phyloP scores from a whole-genome alignment of 64 coral and sea anemone genomes.

The Stylophora pistillata region DNA sequence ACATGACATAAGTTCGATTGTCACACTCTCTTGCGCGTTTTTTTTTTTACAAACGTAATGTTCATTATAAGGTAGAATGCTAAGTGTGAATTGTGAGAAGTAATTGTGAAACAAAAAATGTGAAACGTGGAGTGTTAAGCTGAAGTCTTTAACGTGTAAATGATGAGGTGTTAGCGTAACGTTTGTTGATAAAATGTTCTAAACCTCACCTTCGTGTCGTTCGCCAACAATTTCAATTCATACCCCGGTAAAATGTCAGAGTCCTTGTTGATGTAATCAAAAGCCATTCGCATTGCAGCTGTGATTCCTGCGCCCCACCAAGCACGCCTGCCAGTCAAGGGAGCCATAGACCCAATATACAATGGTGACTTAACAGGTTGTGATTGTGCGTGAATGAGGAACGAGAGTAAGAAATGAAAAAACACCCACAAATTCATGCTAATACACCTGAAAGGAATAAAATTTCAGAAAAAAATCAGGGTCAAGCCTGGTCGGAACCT shows the following conservation, averaged over 20 bases:
- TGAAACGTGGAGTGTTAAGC: too few species aligned
- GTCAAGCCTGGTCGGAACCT: too few species aligned
- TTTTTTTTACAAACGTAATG: too few species aligned
- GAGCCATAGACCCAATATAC: constrained; percentile 78
- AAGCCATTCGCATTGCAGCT: constrained; percentile 76
- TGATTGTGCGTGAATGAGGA: neutral
- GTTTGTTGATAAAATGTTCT: neutral
- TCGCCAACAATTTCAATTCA: constrained; percentile 35
- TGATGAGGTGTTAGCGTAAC: neutral
- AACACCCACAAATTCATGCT: neutral
- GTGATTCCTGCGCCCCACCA: constrained; percentile 88
- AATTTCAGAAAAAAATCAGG: neutral
- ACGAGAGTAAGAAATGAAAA: neutral
- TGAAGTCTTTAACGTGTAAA: too few species aligned
- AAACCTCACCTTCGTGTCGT: constrained; percentile 64
- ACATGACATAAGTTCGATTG: too few species aligned
- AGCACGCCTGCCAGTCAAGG: constrained; percentile 34
- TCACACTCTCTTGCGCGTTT: too few species aligned
- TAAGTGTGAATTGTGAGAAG: too few species aligned
- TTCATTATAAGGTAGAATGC: too few species aligned
- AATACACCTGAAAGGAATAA: neutral
- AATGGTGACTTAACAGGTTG: constrained; percentile 18
- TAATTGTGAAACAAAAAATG: too few species aligned
- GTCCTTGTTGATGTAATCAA: constrained; percentile 77
- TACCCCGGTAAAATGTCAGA: constrained; percentile 47